phyloP scores from a whole-genome alignment of 2,888 invertebrate species.

The Caenorhabditis doughertyi region DNA sequence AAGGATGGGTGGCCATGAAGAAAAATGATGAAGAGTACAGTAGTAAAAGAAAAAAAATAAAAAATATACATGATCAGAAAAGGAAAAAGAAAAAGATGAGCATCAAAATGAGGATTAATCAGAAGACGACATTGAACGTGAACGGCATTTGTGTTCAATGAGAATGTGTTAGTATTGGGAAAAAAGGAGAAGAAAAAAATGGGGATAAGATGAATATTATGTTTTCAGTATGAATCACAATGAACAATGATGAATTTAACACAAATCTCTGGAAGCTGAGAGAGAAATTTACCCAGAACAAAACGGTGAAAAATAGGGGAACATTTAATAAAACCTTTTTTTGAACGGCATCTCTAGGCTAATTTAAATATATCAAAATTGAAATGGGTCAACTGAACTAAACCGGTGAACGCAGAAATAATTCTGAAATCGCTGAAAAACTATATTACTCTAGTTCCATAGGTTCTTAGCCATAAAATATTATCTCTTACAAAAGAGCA shows the following conservation, averaged over 20 bases:
- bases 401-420: no score
- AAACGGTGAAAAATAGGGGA: no score
- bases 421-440: no score
- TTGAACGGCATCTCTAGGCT: no score
- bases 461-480: no score
- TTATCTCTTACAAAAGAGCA: no score
- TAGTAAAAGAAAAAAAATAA: not conserved
- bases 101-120: slow-evolving; percentile 19
- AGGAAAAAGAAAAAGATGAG: slow-evolving; percentile 4
- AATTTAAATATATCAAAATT: no score
- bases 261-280: no score
- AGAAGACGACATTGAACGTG: not conserved
- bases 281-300: no score
- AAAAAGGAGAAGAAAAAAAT: not conserved
- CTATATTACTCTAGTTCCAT: no score
- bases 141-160: not conserved
- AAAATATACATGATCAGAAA: not conserved
- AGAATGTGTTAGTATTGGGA: not conserved
- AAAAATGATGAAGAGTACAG: slow-evolving; percentile 21
- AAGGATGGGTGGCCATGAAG: slow-evolving; percentile 7
- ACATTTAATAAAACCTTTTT: no score
- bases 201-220: slow-evolving; percentile 2
- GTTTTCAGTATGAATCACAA: not conserved
- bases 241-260: not conserved
- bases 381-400: no score